Base-by-base conservation (phyloP, 2,888 invertebrate genomes). In the Incurvaria masculella region DNA sequence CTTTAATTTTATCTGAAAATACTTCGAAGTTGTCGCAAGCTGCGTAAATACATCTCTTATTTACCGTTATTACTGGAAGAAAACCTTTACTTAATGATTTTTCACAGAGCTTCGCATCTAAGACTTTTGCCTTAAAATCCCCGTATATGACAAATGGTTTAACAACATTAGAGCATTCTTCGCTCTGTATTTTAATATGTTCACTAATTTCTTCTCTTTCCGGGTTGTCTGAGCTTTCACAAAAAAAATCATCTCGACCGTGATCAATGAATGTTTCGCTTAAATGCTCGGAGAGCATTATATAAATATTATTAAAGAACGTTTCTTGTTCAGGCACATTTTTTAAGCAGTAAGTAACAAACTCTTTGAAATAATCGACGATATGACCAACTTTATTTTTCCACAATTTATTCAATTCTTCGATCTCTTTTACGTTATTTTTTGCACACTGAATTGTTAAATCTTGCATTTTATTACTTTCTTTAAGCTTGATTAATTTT, bases 291-390 rank as follows among this genome's bases (percentile, higher is more conserved):
- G 76, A 54, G 71, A 78, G 68, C 40, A 76, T 53, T 51, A 70
- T 72, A 52, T 78, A 76, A 62, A 74, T 65, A 43, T 76, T 69
- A 39, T 71, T 61, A 52, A 78, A 75, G 56, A 75, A 76, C 2
- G 75, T 75, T 1, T 72, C 71, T 45, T 74, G 64, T 16, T 73
- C 69, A 2, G 78, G 78, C 43, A 75, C 50, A 17, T 57, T 55
- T 20, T 66, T 63, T n/a, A 78, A 52, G 49, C 68, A 69, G 52
- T 68, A 72, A n/a, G 60, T 56, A 18, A 73, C 66, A 54, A 76
- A 75, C 46, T 61, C 55, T 61, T 75, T 75, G 49, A 78, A 70
- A 48, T 62, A 64, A 54, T 71, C 74, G 16, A 76, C 64, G n/a
- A 74, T 65, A 50, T 64, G 63, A 52, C 69, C 72, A 11, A 75